A percentile compares a stretch with the other conserved stretches of the same genome.
Conservation (phyloP, 2,797 vertebrate species). For the Hipposideros larvatus region DNA sequence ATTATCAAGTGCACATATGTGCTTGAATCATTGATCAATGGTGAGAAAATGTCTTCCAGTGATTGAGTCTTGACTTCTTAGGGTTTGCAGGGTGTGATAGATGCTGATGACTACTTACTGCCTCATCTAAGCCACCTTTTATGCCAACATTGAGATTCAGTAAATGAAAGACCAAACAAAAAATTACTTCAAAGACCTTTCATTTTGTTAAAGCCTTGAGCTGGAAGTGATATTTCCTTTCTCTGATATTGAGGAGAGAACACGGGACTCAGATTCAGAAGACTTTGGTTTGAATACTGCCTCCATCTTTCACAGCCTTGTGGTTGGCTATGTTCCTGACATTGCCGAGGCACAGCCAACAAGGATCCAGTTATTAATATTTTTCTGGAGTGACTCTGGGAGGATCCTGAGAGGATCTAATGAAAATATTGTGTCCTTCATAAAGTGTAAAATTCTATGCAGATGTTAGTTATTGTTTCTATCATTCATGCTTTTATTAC, state of each 20-base stretch:
- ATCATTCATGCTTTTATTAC: constrained; percentile 29
- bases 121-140: background rate
- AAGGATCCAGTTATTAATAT: background rate
- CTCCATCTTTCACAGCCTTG: background rate
- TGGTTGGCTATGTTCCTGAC: background rate
- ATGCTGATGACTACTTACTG: background rate
- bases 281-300: background rate
- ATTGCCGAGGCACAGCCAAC: background rate
- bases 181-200: background rate
- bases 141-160: background rate
- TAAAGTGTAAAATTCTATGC: background rate
- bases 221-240: background rate
- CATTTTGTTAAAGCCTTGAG: background rate
- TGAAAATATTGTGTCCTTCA: constrained; percentile 11
- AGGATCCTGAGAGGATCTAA: background rate
- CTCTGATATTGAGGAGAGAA: background rate
- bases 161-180: background rate
- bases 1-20: background rate
- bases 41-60: background rate
- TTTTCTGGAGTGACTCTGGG: background rate
- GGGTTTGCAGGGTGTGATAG: background rate
- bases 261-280: background rate
- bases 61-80: background rate
- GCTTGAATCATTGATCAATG: background rate
- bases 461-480: background rate